These are phyloP conservation scores for Halocynthia roretzi DNA, from an alignment of 23 tunicate genomes.

Conservation along the genomic window DNA sequence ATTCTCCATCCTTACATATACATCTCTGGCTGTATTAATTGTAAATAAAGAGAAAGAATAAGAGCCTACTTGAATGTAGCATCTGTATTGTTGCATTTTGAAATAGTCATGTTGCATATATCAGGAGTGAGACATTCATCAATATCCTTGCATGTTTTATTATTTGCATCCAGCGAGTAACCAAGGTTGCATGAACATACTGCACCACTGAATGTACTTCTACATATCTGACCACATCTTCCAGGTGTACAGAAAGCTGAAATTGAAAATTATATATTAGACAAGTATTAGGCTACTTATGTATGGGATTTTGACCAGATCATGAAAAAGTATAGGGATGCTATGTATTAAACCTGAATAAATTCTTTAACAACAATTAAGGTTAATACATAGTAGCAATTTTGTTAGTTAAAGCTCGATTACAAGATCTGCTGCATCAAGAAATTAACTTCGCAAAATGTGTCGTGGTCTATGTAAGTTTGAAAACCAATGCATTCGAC, in stretches of 20 bases:
- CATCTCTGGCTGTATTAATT: too few species aligned
- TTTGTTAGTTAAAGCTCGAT: too few species aligned
- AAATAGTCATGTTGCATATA: constrained; percentile 23
- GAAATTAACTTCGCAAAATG: too few species aligned
- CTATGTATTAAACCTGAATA: too few species aligned
- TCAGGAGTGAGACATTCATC: constrained; percentile 34
- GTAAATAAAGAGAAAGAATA: too few species aligned
- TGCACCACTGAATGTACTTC: background rate
- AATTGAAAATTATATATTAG: background rate
- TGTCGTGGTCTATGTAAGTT: too few species aligned
- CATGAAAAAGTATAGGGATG: too few species aligned
- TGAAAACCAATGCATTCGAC: too few species aligned
- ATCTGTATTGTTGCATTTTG: constrained; percentile 30
- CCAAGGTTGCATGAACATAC: constrained; percentile 10
- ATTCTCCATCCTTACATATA: background rate
- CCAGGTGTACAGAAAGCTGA: background rate
- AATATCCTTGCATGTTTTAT: constrained; percentile 33
- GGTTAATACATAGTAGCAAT: too few species aligned
- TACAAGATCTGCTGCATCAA: too few species aligned
- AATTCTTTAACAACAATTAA: too few species aligned
- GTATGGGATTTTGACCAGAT: too few species aligned
- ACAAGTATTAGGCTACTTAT: background rate
- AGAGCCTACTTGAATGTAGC: constrained; percentile 40
- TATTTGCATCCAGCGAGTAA: constrained; percentile 2
- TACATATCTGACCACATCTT: background rate